Evolutionary conservation across 2,113 vertebrate species (phyloP), one percentile per base, ranked within the genome.

Genomic region (Triplophysa tibetana): DNA sequence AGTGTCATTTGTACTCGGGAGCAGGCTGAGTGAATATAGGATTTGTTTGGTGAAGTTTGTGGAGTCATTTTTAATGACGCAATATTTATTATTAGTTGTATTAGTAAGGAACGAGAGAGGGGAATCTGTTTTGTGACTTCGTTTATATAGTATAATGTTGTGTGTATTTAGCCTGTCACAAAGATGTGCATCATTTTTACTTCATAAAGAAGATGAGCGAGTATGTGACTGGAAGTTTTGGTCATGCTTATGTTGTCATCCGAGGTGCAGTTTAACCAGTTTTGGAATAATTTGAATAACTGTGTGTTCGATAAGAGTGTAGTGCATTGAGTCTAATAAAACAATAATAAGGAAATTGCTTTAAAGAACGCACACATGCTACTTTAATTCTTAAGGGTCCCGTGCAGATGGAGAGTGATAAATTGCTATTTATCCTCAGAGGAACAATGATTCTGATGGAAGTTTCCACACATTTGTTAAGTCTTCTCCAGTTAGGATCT

Each of bases 221-320:
- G 21, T 4, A n/a, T 43, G 19, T 4, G 3, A 60, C 11, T 41
- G 4, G 64, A 54, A 67, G n/a, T 33, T 24, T 61, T 72, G 38
- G 43, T 62, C 56, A 73, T 24, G 62, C 1, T 21, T 61, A 56
- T 62, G 67, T 64, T 50, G 43, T 43, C 54, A 67, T 29, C 21
- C 62, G 14, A 78, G 73, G 65, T 80, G 64, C 58, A 26, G 74
- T 67, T 65, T 26, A 75, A 75, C 79, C 72, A 65, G 64, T 77
- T 85, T 80, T 80, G 77, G 41, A 73, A 68, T 84, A 5, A 81
- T 84, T 86, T 85, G 78, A 80, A 82, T 82, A 81, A 77, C 52
- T 76, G 73, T 69, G 85, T 74, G 73, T 83, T 69, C 70, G 54
- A 83, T 82, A 70, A 84, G 26, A 52, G 33, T 70, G 70, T 75